phyloP scores from a whole-genome alignment of 1,140 invertebrate species.

The Brachionus rubens region DNA sequence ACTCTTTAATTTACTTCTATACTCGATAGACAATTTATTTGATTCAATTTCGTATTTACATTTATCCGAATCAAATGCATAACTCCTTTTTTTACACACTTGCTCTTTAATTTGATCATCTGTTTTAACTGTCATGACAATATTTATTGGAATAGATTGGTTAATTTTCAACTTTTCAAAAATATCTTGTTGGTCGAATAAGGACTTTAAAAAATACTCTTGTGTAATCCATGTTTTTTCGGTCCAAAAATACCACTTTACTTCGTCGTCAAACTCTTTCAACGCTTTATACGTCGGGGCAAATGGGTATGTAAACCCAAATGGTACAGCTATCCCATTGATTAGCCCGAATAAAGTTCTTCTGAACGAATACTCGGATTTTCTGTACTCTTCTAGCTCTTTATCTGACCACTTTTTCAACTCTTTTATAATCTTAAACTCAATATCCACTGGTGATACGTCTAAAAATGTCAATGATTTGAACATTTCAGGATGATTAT shows the following conservation, averaged over 20 bases:
- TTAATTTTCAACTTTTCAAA: neutral
- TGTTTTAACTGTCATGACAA: slow-evolving; percentile 8
- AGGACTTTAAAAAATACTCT: slow-evolving; percentile 1
- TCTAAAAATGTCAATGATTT: slow-evolving; percentile 16
- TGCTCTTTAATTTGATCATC: slow-evolving; percentile 37
- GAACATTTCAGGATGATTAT: neutral
- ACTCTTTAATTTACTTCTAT: neutral
- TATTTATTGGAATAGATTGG: slow-evolving; percentile 24
- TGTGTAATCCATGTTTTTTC: slow-evolving; percentile 45
- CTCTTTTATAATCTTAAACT: slow-evolving; percentile 2
- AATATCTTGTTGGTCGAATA: neutral
- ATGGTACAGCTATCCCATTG: slow-evolving; percentile 34
- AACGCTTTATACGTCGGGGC: neutral
- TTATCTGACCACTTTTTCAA: slow-evolving; percentile 6
- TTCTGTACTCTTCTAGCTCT: slow-evolving; percentile 2
- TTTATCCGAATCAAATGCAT: slow-evolving; percentile 5
- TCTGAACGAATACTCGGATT: neutral
- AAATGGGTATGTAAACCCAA: neutral
- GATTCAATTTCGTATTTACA: slow-evolving; percentile 17
- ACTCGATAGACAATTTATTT: neutral
- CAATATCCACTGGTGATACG: neutral
- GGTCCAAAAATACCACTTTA: slow-evolving; percentile 32
- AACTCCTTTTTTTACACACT: neutral
- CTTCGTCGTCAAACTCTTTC: neutral
- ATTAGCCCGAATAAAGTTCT: neutral